Evolutionary conservation across 1,140 invertebrate genomes (phyloP).

Genomic region (Physella acuta): DNA sequence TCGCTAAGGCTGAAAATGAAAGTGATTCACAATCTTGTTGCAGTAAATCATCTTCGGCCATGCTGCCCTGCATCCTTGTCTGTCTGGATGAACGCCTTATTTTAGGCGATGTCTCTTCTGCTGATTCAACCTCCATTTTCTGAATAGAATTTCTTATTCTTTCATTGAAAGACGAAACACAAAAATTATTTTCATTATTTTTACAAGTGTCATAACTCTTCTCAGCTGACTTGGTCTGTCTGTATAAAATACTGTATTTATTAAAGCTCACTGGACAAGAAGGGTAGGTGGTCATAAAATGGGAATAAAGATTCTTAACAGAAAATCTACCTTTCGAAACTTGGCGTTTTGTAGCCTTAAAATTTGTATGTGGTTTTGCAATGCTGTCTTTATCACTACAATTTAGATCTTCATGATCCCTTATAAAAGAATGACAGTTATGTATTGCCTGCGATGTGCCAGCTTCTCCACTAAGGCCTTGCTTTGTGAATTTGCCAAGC

Average conservation of each 20-base stretch:
- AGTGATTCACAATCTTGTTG: neutral
- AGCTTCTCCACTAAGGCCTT: neutral
- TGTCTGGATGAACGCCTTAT: conserved; percentile 1
- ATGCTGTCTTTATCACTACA: neutral
- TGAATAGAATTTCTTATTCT: no score
- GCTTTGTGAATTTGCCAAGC: neutral
- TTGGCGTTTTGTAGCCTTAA: neutral
- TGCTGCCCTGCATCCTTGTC: conserved; percentile 14
- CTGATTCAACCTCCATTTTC: neutral
- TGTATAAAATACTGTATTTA: neutral
- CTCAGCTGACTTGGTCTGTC: neutral
- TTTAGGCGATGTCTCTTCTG: neutral
- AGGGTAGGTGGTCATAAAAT: no score
- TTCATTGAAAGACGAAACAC: neutral
- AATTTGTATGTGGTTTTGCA: neutral
- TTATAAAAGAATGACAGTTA: neutral
- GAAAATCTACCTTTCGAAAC: no score
- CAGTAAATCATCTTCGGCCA: conserved; percentile 6
- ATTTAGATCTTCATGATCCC: neutral
- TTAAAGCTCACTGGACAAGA: neutral
- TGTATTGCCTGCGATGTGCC: neutral
- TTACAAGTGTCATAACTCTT: neutral
- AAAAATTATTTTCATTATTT: neutral
- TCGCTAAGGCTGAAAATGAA: neutral
- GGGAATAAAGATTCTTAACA: no score